phyloP scores from a whole-genome alignment of 2,888 invertebrate species.

The Entomobrya proxima region DNA sequence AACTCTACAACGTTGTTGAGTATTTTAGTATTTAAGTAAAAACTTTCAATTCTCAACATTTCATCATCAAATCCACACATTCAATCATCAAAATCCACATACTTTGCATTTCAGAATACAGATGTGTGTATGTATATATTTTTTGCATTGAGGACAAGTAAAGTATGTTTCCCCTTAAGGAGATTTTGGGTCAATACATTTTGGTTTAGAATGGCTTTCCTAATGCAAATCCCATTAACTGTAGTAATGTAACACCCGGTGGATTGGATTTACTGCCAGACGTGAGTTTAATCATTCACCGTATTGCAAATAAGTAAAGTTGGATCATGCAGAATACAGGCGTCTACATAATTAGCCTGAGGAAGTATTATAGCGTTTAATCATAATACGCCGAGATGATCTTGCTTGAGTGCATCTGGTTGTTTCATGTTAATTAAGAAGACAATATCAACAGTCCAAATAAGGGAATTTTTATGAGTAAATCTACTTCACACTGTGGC shows the following conservation, averaged over 20 bases:
- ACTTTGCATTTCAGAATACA: background rate
- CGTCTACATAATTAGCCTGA: slow-evolving; percentile 36
- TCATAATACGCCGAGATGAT: background rate
- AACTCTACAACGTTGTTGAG: too few species aligned
- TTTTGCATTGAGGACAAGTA: background rate
- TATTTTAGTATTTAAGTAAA: too few species aligned
- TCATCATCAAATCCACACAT: too few species aligned
- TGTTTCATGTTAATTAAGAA: slow-evolving; percentile 20
- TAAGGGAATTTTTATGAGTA: slow-evolving; percentile 17
- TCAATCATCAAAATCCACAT: too few species aligned
- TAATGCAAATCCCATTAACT: slow-evolving; percentile 19
- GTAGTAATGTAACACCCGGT: slow-evolving; percentile 42
- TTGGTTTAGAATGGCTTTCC: background rate
- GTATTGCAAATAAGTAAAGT: background rate
- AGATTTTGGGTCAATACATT: too few species aligned
- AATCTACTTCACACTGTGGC: background rate
- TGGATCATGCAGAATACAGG: background rate
- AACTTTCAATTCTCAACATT: too few species aligned
- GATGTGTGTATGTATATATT: background rate
- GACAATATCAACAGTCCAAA: slow-evolving; percentile 3
- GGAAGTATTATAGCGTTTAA: background rate
- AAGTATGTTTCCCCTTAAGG: background rate
- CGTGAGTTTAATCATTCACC: slow-evolving; percentile 10
- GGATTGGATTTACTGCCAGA: slow-evolving; percentile 22
- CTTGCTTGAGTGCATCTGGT: slow-evolving; percentile 5